Evolutionary conservation across 2,797 vertebrate species (phyloP), one percentile per base, ranked within the genome.

Genomic region (Syngnathus acus): DNA sequence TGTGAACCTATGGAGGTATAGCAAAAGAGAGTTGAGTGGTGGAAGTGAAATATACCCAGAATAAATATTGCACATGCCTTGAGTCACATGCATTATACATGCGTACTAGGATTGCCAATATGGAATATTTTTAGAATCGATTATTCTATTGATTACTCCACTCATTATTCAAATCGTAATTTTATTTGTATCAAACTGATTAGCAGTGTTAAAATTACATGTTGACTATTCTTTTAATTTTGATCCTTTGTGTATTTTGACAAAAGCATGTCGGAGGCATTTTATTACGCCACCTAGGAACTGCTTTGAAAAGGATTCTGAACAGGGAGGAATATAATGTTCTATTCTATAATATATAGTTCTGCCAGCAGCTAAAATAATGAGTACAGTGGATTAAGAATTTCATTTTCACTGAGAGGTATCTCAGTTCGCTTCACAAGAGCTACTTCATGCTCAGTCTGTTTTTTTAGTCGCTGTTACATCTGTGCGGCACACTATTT

Each of bases 1-100:
- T 92, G 89, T 90, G 95, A 91, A 95, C 96, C 96, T 99, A 88
- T 72, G 82, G 84, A 87, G 68, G 89, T 53, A 86, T 64, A 67
- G 67, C 67, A 76, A 48, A 71, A 14, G 23, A 37, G 61, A 17
- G 73, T n/a, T 70, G 21, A 26, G 17, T 19, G 13, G 9, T 62
- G 16, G 21, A 58, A 11, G 43, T 48, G 42, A 42, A 63, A 48
- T 48, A 19, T 11, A 19, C 62, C 48, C 16, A 5, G 16, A 8
- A 16, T 32, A 8, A 32, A 26, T 45, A 26, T 43, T 32, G 32
- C 32, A 32, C 32, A 4, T 32, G 32, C 32, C 3, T 32, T 32
- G 32, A 32, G 32, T 32, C 32, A 5, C 32, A 32, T 32, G 32
- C 32, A 4, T 32, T 4, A 32, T 32, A 32, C 32, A 32, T 32